Base-by-base conservation (phyloP, 2,113 vertebrate genomes). In the Pteruthius melanotis region DNA sequence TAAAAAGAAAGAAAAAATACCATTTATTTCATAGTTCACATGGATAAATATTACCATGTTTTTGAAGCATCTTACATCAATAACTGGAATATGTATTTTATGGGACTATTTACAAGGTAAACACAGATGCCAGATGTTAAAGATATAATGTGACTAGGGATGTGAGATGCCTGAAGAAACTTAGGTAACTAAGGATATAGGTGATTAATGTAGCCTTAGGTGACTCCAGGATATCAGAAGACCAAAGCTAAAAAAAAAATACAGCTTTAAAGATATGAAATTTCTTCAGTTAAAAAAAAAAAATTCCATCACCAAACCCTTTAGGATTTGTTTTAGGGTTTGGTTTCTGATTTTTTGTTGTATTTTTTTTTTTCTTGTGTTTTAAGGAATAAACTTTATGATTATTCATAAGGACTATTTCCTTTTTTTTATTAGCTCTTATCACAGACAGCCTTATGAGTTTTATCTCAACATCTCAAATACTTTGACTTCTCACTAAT, bases 271-370 rank as follows among this genome's bases (percentile, higher is more conserved):
- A 80, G 19, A 33, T 6, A 49, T 0, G 5, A 64, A n/a, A 37
- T 37, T 52, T 49, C 17, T 80, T 75, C 23, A 50, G 10, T 7
- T 28, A 8, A 20, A 44, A 44, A 44, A 64, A 49, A 20, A 56
- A 56, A 47, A 21, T 2, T 20, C 8, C 24, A 37, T 5, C 18
- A 60, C 12, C 9, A 60, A 60, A 54, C 3, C 10, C 8, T 40
- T 83, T 47, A 13, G 5, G 20, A 16, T 64, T 87, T 68, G 3
- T 35, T 83, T 31, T 31, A 11, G 6, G 2, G 7, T n/a, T 50
- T 63, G 2, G 1, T n/a, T 45, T 54, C 31, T 1, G 0, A 0
- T 13, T 23, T 52, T n/a, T n/a, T n/a, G n/a, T n/a, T n/a, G n/a
- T n/a, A n/a, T n/a, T n/a, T n/a, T n/a, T n/a, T n/a, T n/a, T n/a